Evolutionary conservation across 2,113 vertebrate species (phyloP).

Genomic region (Dicaeum eximium): DNA sequence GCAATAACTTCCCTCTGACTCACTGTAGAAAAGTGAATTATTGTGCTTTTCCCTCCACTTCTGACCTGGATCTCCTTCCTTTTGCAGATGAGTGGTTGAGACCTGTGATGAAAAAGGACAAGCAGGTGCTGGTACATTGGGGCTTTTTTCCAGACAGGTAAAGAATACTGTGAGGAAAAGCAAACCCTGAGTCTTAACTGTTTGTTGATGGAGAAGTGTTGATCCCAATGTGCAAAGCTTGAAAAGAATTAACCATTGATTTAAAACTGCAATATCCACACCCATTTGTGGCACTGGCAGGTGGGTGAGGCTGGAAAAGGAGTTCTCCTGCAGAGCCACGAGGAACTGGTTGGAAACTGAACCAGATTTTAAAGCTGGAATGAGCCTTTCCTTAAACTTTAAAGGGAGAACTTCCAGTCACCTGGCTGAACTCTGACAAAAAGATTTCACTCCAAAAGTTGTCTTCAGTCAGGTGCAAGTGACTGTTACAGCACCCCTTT

Average conservation of each 20-base stretch:
- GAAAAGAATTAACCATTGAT: background rate
- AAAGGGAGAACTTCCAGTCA: background rate
- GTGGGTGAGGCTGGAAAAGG: background rate
- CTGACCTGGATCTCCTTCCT: background rate
- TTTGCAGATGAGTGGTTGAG: conserved; percentile 94
- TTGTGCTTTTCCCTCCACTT: background rate
- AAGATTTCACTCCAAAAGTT: background rate
- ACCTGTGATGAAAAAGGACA: conserved; percentile 94
- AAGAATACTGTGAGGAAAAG: background rate
- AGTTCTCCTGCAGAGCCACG: background rate
- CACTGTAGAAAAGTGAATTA: background rate
- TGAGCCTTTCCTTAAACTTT: background rate
- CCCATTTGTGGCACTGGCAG: background rate
- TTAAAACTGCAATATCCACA: background rate
- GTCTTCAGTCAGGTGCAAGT: background rate
- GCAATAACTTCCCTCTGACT: background rate
- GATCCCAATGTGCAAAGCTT: background rate
- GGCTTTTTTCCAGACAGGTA: conserved; percentile 89
- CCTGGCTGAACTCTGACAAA: accelerated
- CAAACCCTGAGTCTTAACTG: no score
- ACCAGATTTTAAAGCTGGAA: background rate
- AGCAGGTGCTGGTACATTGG: conserved; percentile 96
- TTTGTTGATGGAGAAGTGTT: background rate
- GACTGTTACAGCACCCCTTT: accelerated
- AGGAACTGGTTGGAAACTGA: background rate